Evolutionary conservation across 2,888 invertebrate genomes (phyloP).

Genomic region (Cataglyphis albicans): DNA sequence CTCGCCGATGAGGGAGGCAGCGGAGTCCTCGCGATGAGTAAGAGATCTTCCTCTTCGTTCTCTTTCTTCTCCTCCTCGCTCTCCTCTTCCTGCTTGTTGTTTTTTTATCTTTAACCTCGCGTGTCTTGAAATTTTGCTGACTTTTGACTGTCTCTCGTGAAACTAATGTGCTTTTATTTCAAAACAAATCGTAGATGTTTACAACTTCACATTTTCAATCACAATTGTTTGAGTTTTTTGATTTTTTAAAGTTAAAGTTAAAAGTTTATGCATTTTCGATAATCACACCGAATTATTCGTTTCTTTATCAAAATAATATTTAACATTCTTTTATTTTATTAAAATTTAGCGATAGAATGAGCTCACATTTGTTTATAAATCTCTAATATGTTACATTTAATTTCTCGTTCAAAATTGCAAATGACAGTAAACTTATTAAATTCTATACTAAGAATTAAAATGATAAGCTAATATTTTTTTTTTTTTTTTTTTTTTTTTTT

Average conservation of each 20-base stretch:
- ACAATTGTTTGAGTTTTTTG: background rate
- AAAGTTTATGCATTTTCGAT: slow-evolving; percentile 22
- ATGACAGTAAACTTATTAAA: background rate
- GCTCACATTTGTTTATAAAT: background rate
- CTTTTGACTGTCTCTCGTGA: slow-evolving; percentile 41
- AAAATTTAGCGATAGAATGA: background rate
- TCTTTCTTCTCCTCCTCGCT: slow-evolving; percentile 41
- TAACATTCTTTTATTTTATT: background rate
- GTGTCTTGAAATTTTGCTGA: slow-evolving; percentile 37
- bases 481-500: background rate
- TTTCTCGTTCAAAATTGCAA: background rate
- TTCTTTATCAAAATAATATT: slow-evolving; percentile 10
- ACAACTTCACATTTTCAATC: slow-evolving; percentile 3
- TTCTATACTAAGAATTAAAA: slow-evolving; percentile 2
- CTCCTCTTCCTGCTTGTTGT: slow-evolving; percentile 21
- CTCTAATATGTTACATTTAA: background rate
- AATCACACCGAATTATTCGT: slow-evolving; percentile 29
- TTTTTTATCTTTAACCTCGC: slow-evolving; percentile 51
- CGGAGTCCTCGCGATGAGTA: slow-evolving; percentile 63
- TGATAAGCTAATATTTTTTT: background rate
- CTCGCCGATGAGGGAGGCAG: slow-evolving; percentile 62
- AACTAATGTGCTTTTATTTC: slow-evolving; percentile 32
- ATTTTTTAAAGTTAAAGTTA: slow-evolving; percentile 5
- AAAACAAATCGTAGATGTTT: slow-evolving; percentile 41
- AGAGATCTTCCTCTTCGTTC: slow-evolving; percentile 68